Evolutionary conservation across 64 coral and sea anemone genomes (phyloP), one percentile per base, ranked within the genome.

Genomic region (Stylophora pistillata): DNA sequence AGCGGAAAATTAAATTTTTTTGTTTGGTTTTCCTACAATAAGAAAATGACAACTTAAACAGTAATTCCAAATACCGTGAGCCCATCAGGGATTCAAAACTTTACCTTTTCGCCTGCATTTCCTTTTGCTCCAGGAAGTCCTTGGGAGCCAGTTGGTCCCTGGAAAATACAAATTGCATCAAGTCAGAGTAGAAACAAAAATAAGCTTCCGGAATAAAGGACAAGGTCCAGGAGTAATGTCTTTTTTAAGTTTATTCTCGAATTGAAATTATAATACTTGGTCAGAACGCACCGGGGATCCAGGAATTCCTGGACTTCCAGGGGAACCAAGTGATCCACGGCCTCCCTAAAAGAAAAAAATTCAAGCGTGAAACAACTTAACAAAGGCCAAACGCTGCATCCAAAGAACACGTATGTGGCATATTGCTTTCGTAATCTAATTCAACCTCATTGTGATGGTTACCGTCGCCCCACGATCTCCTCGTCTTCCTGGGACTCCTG

Each of bases 391-490:
- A 53, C 16, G 41, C 34, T 10, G 10, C 17, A 18, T 4, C 14
- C 73, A 76, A 52, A 47, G 23, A 60, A 60, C 4, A 60, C 37
- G 37, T 47, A 47, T 47, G 37, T 47, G 37, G 0, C 37, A 7
- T 47, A 47, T 47, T 47, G 37, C 37, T 47, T 1, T 47, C 37
- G 37, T 47, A 47, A 47, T 47, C 37, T 3, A 47, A 47, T 47
- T 47, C 37, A 18, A 37, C 37, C 5, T 18, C 13, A 32, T 14
- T 37, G 31, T 18, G 6, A 32, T 15, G 41, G 30, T 78, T 79
- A 92, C 90, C 16, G 62, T 75, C 5, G 61, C 73, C 31, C 90
- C 90, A 20, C 83, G 72, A 15, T 76, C 81, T 65, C 90, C 90
- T 15, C 83, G 72, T 30, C 78, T 92, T 53, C 90, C 90, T 14